phyloP scores from a whole-genome alignment of 2,797 vertebrate species.

The Chaetophractus vellerosus region DNA sequence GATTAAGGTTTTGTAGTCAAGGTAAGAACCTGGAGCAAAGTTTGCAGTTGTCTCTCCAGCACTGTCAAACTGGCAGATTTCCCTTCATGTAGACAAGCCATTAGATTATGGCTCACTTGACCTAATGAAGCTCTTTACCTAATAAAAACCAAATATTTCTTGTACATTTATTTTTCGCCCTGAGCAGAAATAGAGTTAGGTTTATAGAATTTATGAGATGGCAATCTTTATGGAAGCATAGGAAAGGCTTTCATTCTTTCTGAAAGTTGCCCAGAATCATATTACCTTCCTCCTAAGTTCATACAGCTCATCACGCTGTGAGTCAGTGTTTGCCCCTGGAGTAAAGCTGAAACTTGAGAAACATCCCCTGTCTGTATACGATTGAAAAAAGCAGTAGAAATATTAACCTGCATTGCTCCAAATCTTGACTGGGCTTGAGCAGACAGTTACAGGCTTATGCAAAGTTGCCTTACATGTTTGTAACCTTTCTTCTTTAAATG shows the following conservation, averaged over 20 bases:
- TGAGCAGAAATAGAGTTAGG: not conserved
- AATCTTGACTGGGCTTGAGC: not conserved
- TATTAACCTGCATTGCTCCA: not conserved
- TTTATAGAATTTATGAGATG: not conserved
- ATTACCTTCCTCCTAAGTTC: not conserved
- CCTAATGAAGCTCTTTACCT: not conserved
- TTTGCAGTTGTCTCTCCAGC: not conserved
- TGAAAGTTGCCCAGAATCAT: not conserved
- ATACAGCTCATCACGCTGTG: not conserved
- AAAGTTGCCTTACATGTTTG: not conserved
- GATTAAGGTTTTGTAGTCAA: not conserved
- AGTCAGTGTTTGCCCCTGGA: not conserved
- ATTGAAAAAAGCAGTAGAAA: not conserved
- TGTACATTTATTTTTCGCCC: not conserved
- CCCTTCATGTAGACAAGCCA: not conserved
- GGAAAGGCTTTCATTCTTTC: not conserved
- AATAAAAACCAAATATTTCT: not conserved
- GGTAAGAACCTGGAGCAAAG: not conserved
- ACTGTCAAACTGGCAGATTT: not conserved
- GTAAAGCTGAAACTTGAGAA: not conserved
- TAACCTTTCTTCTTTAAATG: not conserved
- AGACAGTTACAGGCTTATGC: not conserved
- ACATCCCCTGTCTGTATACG: not conserved
- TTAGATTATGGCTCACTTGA: not conserved
- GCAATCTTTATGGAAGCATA: not conserved